Evolutionary conservation across 2,113 vertebrate species (phyloP).

Genomic region (Pseudois nayaur): DNA sequence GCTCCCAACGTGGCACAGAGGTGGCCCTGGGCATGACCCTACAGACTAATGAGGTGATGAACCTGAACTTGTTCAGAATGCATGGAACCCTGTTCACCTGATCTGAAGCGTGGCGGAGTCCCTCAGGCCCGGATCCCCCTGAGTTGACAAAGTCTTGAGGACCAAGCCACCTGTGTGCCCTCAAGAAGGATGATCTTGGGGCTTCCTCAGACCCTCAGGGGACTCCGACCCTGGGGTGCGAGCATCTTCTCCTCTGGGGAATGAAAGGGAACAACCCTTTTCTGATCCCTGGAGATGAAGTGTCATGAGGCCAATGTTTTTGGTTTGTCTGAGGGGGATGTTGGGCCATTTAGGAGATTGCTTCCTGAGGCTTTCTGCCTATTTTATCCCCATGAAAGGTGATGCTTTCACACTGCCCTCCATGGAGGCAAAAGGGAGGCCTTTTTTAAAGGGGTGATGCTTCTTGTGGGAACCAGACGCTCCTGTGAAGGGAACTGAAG

Average conservation of each 20-base stretch:
- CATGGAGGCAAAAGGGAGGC: background rate
- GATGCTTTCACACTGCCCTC: accelerated
- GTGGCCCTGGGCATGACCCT: background rate
- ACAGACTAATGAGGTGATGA: background rate
- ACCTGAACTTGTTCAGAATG: background rate
- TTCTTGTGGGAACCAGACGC: too few species aligned
- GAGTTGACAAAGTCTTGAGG: background rate
- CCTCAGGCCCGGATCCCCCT: background rate
- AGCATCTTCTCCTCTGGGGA: background rate
- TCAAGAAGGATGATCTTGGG: background rate
- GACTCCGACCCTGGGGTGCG: background rate
- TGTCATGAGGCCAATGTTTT: background rate
- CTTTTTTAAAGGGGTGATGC: background rate
- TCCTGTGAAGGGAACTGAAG: accelerated
- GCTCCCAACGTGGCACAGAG: background rate
- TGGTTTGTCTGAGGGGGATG: background rate
- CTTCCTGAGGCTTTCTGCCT: background rate
- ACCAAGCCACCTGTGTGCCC: background rate
- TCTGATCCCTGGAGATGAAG: background rate
- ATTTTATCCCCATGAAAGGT: accelerated
- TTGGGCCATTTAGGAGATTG: background rate
- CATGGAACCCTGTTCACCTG: accelerated
- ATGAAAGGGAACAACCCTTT: background rate
- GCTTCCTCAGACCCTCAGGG: background rate
- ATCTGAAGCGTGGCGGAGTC: accelerated